Evolutionary conservation across 2,888 invertebrate genomes (phyloP).

Genomic region (Hetaerina titia): DNA sequence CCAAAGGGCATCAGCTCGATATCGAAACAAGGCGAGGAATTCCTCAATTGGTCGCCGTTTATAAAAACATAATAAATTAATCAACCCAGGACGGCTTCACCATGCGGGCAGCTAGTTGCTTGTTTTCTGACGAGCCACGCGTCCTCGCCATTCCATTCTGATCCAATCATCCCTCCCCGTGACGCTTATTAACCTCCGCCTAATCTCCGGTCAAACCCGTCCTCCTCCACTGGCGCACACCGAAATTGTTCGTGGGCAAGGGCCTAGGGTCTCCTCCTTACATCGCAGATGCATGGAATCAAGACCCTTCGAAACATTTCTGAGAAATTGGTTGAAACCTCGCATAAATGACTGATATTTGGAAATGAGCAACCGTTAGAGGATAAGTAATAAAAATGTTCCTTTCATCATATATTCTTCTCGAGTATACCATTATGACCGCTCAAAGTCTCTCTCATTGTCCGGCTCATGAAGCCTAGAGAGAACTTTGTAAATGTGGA

Average conservation of each 20-base stretch:
- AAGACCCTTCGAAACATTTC: too few species aligned
- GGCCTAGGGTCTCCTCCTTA: not conserved
- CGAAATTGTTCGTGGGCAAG: not conserved
- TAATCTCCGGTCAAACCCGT: not conserved
- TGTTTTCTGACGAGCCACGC: constrained; percentile 21
- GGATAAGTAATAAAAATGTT: too few species aligned
- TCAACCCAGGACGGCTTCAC: not conserved
- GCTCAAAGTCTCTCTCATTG: too few species aligned
- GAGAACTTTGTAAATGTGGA: too few species aligned
- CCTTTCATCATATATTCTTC: too few species aligned
- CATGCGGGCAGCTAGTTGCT: not conserved
- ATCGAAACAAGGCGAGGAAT: not conserved
- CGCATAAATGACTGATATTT: too few species aligned
- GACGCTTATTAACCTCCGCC: constrained; percentile 14
- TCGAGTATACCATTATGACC: too few species aligned
- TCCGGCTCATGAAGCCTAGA: too few species aligned
- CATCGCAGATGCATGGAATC: not conserved
- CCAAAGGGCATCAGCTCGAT: not conserved
- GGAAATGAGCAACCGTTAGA: too few species aligned
- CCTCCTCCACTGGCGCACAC: not conserved
- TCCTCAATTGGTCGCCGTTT: not conserved
- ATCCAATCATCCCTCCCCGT: not conserved
- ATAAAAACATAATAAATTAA: not conserved
- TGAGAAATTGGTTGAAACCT: too few species aligned
- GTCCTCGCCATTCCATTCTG: not conserved